Evolutionary conservation across 1,140 invertebrate species (phyloP), one percentile per base, ranked within the genome.

Genomic region (Eufriesea mexicana): DNA sequence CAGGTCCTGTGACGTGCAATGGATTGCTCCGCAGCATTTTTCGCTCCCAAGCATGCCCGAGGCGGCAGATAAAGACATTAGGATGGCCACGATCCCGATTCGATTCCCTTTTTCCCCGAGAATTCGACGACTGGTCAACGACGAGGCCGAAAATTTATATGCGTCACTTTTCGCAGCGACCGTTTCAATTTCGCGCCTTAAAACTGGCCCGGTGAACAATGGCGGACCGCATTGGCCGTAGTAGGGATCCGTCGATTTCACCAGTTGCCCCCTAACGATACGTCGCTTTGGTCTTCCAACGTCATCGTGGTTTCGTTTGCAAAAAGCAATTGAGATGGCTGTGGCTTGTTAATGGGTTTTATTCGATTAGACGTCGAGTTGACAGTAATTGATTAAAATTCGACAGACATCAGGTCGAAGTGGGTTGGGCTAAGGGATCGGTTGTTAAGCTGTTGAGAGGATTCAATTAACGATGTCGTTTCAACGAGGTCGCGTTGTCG

Each of bases 11-110:
- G 85, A 80, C 73, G 61, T 55, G 51, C 61, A 84, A 86, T 84
- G 61, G 71, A 86, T 82, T 70, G 57, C 42, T 55, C 25, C 55
- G 57, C 62, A 70, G 62, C 72, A 68, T 75, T 87, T 76, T 84
- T 86, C 71, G 55, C 45, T 76, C 23, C n/a, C 25, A 66, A 23
- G 61, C 57, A 20, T 61, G 45, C 54, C 75, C 72, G 18, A n/a
- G 28, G 25, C 55, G 72, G 57, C 73, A 76, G 85, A 87, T 84
- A 86, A 84, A 87, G 76, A 72, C 72, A 76, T 87, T 87, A 86
- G 80, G 76, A 80, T 79, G 64, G 64, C 86, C 74, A 45, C 76
- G 42, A 76, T 79, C 71, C 59, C 62, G 81, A 64, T 77, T 87
- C 82, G 59, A 71, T 74, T 85, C 84, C 62, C 61, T 73, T 72